These are phyloP conservation scores for Acipenser oxyrinchus DNA, from an alignment of 2,797 vertebrate species.

Conservation along the genomic window DNA sequence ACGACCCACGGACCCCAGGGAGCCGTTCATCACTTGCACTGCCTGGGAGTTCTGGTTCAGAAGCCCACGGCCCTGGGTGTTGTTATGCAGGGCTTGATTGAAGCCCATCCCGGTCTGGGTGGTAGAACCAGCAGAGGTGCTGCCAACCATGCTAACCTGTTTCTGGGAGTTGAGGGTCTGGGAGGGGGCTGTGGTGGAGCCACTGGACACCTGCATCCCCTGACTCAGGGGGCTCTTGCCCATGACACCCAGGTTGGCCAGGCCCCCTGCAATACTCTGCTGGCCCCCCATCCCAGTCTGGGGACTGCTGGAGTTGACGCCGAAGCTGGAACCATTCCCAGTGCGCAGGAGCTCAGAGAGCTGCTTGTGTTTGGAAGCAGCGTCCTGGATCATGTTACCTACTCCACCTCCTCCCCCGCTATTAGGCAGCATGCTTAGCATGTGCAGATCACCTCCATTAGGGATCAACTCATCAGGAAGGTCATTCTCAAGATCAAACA, in stretches of 20 bases:
- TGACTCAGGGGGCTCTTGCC: slow-evolving; percentile 86
- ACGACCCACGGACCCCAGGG: slow-evolving; percentile 77
- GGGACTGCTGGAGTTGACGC: slow-evolving; percentile 73
- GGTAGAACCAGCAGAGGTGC: slow-evolving; percentile 63
- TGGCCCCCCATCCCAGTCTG: slow-evolving; percentile 73
- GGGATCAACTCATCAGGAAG: slow-evolving; percentile 96
- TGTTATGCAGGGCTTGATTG: slow-evolving; percentile 83
- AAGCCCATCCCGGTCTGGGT: slow-evolving; percentile 80
- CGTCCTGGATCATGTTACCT: slow-evolving; percentile 71
- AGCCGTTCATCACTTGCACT: slow-evolving; percentile 92
- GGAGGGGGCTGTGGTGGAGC: slow-evolving; percentile 66
- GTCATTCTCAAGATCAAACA: slow-evolving; percentile 92
- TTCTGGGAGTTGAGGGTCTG: slow-evolving; percentile 72
- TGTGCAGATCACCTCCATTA: slow-evolving; percentile 76
- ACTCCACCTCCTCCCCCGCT: slow-evolving; percentile 36
- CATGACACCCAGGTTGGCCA: slow-evolving; percentile 56
- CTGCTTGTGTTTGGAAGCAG: slow-evolving; percentile 94
- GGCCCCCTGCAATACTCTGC: slow-evolving; percentile 54
- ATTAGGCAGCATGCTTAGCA: slow-evolving; percentile 69
- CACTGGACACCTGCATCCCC: slow-evolving; percentile 62
- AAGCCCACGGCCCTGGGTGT: slow-evolving; percentile 77
- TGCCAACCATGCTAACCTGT: slow-evolving; percentile 69
- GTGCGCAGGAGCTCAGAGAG: slow-evolving; percentile 90
- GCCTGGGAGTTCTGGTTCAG: slow-evolving; percentile 71
- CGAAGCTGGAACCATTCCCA: slow-evolving; percentile 68